Percentiles rank a stretch among this genome's conserved stretches.
Evolutionary conservation across 2,888 invertebrate genomes (phyloP).

Genomic region (Brachyptera risi): DNA sequence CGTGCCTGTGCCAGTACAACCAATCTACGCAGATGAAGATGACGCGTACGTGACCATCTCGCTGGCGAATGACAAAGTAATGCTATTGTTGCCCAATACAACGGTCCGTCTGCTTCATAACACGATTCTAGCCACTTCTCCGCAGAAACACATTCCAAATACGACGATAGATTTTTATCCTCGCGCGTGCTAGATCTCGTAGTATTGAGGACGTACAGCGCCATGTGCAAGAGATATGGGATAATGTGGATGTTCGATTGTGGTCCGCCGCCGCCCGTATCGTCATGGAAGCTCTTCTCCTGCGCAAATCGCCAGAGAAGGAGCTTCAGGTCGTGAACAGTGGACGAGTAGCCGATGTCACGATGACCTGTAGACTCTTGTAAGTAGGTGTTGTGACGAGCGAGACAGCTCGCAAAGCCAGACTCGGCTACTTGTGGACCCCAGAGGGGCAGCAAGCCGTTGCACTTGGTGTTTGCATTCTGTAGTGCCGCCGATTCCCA

Average conservation of each 20-base stretch:
- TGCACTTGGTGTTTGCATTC: constrained; percentile 97
- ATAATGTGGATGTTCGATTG: constrained; percentile 96
- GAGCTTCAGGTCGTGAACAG: constrained; percentile 90
- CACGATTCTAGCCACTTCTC: constrained; percentile 73
- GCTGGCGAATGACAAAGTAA: constrained; percentile 71
- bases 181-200: constrained; percentile 73
- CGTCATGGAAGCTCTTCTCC: constrained; percentile 95
- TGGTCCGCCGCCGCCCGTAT: constrained; percentile 94
- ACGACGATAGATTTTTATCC: constrained; percentile 68
- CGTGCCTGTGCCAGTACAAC: constrained; percentile 75
- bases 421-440: constrained; percentile 92
- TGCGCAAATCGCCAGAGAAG: constrained; percentile 84
- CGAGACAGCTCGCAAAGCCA: constrained; percentile 89
- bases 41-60: constrained; percentile 64
- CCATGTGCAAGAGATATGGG: constrained; percentile 91
- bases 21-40: constrained; percentile 71
- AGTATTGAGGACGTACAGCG: constrained; percentile 89
- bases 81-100: constrained; percentile 82
- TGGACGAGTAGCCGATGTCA: constrained; percentile 74
- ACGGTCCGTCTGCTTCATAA: constrained; percentile 87
- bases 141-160: constrained; percentile 59
- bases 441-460: constrained; percentile 94
- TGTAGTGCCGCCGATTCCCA: constrained; percentile 98
- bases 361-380: constrained; percentile 50
- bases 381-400: constrained; percentile 84